These are phyloP conservation scores for Neolamprologus multifasciatus DNA, from an alignment of 2,797 vertebrate genomes.

Conservation along the genomic window DNA sequence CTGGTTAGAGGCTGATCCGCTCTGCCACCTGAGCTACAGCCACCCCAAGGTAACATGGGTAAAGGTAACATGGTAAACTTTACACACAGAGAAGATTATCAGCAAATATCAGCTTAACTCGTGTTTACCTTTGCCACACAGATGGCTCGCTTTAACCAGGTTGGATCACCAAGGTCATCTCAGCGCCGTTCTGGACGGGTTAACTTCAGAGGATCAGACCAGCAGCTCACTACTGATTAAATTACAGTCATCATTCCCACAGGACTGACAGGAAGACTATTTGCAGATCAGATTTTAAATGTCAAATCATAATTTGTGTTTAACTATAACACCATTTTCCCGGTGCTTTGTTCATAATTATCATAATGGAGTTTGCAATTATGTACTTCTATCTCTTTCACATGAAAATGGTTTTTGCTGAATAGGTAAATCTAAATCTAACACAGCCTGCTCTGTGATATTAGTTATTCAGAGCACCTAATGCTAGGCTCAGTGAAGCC, in stretches of 20 bases:
- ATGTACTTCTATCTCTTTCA: not conserved
- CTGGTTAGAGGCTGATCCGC: too few species aligned
- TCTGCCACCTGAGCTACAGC: too few species aligned
- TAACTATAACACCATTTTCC: not conserved
- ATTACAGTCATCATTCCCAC: not conserved
- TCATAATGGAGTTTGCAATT: not conserved
- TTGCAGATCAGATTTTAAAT: not conserved
- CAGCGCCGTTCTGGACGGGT: not conserved
- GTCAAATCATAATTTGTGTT: not conserved
- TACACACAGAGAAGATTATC: not conserved
- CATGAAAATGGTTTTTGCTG: not conserved
- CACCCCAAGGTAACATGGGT: too few species aligned
- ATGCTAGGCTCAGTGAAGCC: not conserved
- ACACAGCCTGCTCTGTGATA: not conserved
- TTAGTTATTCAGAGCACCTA: not conserved
- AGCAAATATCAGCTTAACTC: not conserved
- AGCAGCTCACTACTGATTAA: not conserved
- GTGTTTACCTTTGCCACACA: not conserved
- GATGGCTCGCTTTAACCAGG: not conserved
- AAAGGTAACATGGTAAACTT: not conserved
- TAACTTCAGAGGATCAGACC: not conserved
- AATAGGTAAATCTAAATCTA: not conserved
- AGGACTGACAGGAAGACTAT: not conserved
- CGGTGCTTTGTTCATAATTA: not conserved
- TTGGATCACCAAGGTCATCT: not conserved